Evolutionary conservation across 2,888 invertebrate species (phyloP), one percentile per base, ranked within the genome.

Genomic region (Rhodophaea formosa): DNA sequence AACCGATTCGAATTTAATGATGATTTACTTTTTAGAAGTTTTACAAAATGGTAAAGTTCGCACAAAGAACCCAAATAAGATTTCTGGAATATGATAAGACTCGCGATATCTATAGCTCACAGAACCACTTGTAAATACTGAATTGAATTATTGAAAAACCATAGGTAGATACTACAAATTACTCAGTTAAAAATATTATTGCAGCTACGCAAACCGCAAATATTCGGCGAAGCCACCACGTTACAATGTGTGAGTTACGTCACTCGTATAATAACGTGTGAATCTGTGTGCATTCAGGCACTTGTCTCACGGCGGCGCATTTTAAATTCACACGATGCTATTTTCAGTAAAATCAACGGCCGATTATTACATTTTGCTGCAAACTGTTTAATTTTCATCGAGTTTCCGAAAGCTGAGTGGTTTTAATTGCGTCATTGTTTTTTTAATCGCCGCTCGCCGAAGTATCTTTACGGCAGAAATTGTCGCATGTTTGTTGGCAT

Each of bases 301-400:
- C 52, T 52, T 39, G 39, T 53, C 53, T 42, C 42, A 42, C 42
- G 16, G 42, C 42, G 53, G 23, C 12, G 12, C 52, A 39, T 42
- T 53, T 42, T 12, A 53, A 53, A 43, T 53, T 42, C 17, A 53
- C 39, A 5, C 42, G 39, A 8, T 39, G 52, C 52, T 52, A 39
- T 52, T 52, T 52, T 12, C 12, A 52, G 10, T 16, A 23, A 47
- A 29, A 47, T 29, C 30, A 17, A 47, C 47, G 29, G 16, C 6
- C 44, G n/a, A 47, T 47, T 47, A 47, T 30, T 47, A n/a, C 23
- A 46, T 46, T 30, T 29, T 30, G n/a, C 7, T 47, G 17, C 29
- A 29, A 46, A 47, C 17, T 47, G 14, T 23, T 46, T 17, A 15
- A 46, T 23, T 46, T 46, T 46, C 17, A 46, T 12, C 23, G 12